These are phyloP conservation scores for Ceratina calcarata DNA, from an alignment of 1,140 invertebrate species.

Conservation along the genomic window DNA sequence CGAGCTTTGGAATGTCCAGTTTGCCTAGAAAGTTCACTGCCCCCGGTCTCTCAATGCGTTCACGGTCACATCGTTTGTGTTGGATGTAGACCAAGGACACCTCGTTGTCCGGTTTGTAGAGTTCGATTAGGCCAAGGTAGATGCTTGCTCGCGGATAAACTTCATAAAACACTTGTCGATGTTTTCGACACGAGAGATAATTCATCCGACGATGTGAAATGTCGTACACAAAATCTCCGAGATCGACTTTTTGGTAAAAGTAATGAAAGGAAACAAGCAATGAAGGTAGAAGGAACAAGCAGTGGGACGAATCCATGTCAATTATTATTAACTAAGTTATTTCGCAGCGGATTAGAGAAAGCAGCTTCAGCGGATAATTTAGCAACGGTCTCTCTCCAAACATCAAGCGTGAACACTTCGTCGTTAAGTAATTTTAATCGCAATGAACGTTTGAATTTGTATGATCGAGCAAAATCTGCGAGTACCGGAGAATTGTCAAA, in stretches of 20 bases:
- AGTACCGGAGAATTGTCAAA: slow-evolving; percentile 74
- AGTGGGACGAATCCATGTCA: slow-evolving; percentile 7
- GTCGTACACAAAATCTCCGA: slow-evolving; percentile 56
- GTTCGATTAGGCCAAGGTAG: slow-evolving; percentile 80
- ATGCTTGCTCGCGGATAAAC: slow-evolving; percentile 82
- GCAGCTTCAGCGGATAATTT: slow-evolving; percentile 76
- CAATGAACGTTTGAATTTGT: slow-evolving; percentile 54
- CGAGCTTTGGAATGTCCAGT: slow-evolving; percentile 84
- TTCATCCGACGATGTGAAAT: neutral
- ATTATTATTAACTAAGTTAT: slow-evolving; percentile 52
- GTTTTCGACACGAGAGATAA: slow-evolving; percentile 65
- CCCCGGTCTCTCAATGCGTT: slow-evolving; percentile 85
- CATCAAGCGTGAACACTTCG: neutral
- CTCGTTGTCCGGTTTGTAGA: slow-evolving; percentile 84
- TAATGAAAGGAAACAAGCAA: slow-evolving; percentile 15
- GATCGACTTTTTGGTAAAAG: slow-evolving; percentile 73
- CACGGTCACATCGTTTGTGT: slow-evolving; percentile 85
- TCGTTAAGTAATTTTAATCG: slow-evolving; percentile 48
- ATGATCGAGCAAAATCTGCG: slow-evolving; percentile 73
- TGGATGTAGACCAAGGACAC: slow-evolving; percentile 82
- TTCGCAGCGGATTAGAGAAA: slow-evolving; percentile 62
- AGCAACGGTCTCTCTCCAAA: slow-evolving; percentile 37
- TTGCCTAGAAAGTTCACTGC: slow-evolving; percentile 82
- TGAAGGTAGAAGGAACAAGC: neutral
- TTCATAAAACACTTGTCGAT: slow-evolving; percentile 75